Evolutionary conservation across 2,113 vertebrate genomes (phyloP), one percentile per base, ranked within the genome.

Genomic region (Eptesicus fuscus): DNA sequence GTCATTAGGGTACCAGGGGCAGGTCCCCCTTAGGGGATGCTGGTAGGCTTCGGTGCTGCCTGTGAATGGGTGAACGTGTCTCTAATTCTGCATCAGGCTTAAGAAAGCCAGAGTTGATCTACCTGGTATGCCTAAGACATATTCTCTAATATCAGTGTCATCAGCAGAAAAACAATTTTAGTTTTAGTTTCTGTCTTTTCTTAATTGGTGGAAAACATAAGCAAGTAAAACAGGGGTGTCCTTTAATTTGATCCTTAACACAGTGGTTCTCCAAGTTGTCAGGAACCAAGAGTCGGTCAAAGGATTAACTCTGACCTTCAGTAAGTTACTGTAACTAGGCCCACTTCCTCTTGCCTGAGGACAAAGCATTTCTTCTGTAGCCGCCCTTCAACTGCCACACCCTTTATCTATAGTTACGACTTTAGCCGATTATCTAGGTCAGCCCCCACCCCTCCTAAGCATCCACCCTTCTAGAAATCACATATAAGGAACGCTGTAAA

Each of bases 101-200:
- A 61, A 23, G 8, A 76, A 78, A 76, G 1, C 12, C 3, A 35
- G 37, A 23, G 32, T 1, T 28, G 37, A 47, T 5, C 37, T 83
- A 49, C 47, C 47, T 14, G 47, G 13, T 49, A 63, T 22, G 5
- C 18, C 6, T 32, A 8, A n/a, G 5, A 69, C 17, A 3, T 47
- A 11, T 25, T 51, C 37, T 14, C 42, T 9, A 79, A 37, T 61
- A 85, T 70, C 37, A 73, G 12, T 9, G 65, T 91, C 16, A 51
- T 56, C 1, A 13, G 17, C 17, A 35, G 65, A 87, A 61, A 22
- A 59, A 49, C 14, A 35, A 37, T 1, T 61, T 79, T 71, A 3
- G 5, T 93, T 86, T 89, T 18, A 63, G 82, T 91, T 83, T 42
- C 83, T 79, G 10, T 70, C 28, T 83, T 94, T 80, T 80, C 47